These are phyloP conservation scores for Karalla daura DNA, from an alignment of 2,797 vertebrate genomes.

Conservation along the genomic window DNA sequence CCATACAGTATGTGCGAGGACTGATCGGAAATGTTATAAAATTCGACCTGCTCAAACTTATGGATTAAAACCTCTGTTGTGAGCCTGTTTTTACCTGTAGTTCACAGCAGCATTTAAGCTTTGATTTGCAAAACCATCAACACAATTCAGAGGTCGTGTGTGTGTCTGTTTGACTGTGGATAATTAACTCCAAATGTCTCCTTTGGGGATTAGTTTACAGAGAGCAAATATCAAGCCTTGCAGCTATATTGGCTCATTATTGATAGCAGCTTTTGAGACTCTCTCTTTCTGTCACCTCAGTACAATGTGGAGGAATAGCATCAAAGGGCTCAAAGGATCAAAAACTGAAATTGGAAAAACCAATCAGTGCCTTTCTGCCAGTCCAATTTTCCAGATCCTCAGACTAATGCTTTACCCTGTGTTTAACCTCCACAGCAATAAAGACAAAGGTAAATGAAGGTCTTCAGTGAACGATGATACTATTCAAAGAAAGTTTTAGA, in stretches of 20 bases:
- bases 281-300: conserved; percentile 10
- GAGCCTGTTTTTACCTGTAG: not conserved
- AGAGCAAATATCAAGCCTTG: not conserved
- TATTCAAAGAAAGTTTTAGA: no score
- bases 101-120: not conserved
- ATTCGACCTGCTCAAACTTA: conserved; percentile 21
- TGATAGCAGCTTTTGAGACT: conserved; percentile 6
- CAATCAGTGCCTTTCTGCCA: conserved; percentile 12
- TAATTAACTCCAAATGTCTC: not conserved
- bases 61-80: not conserved
- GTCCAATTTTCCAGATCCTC: conserved; percentile 15
- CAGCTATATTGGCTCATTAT: conserved; percentile 7
- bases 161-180: not conserved
- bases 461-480: not conserved
- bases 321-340: conserved; percentile 24
- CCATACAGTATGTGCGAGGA: not conserved
- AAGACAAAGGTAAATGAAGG: conserved; percentile 12
- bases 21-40: not conserved
- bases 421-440: conserved; percentile 6
- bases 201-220: not conserved
- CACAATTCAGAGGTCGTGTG: not conserved
- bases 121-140: not conserved
- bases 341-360: conserved; percentile 24
- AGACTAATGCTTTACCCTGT: not conserved
- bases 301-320: conserved; percentile 18